These are phyloP conservation scores for Apamea epomidion DNA, from an alignment of 2,888 invertebrate species.

Conservation along the genomic window DNA sequence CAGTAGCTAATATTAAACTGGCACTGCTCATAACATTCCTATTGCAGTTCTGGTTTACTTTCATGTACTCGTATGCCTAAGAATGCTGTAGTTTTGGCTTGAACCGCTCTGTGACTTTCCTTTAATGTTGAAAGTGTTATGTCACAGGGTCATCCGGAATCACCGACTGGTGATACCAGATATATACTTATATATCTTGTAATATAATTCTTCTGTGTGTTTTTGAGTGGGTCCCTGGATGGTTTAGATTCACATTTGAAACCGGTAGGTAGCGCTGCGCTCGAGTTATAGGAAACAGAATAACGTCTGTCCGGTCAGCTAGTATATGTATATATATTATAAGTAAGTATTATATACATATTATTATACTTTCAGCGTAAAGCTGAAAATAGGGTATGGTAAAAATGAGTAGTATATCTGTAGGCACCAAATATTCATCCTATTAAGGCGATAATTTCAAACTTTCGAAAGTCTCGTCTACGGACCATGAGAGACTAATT, in stretches of 20 bases:
- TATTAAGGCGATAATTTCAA: conserved; percentile 14
- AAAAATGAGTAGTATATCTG: background rate
- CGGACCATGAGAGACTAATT: conserved; percentile 29
- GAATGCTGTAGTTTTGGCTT: conserved; percentile 17
- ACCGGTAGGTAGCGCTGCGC: no score
- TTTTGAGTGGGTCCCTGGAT: no score
- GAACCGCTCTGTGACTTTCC: conserved; percentile 9
- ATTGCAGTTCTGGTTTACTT: conserved; percentile 20
- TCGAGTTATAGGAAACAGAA: no score
- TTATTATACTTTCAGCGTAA: no score
- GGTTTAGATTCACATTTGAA: no score
- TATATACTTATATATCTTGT: no score
- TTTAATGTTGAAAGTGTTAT: conserved; percentile 2
- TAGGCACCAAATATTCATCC: background rate
- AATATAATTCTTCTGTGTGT: no score
- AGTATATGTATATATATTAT: background rate
- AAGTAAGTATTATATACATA: no score
- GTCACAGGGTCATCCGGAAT: background rate
- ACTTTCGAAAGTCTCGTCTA: conserved; percentile 27
- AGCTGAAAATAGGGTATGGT: background rate
- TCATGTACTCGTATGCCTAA: conserved; percentile 1
- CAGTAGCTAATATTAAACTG: conserved; percentile 39
- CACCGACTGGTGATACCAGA: no score
- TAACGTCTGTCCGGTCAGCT: no score
- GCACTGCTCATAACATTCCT: conserved; percentile 22